Conservation (phyloP, 2,113 vertebrate species). For the Cathartes aura region DNA sequence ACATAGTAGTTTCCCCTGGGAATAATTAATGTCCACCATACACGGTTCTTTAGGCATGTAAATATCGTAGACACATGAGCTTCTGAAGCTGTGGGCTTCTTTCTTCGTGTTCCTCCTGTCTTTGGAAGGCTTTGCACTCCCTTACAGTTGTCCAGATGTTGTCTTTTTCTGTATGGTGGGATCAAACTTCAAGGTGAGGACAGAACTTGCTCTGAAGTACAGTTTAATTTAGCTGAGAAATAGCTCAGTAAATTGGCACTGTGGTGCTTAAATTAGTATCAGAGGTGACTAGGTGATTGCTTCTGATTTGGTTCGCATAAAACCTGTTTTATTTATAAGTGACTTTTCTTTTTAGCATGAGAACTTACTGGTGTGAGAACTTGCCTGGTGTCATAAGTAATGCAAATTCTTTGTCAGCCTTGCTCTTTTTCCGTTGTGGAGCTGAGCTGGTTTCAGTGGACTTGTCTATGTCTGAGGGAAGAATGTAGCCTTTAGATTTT, state of each 20-base stretch:
- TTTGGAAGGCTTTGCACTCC: not conserved
- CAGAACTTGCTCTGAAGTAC: not conserved
- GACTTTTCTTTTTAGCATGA: not conserved
- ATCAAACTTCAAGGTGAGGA: not conserved
- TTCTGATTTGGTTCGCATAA: not conserved
- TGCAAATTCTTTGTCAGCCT: not conserved
- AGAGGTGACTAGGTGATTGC: not conserved
- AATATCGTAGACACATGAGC: not conserved
- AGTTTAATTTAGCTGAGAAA: not conserved
- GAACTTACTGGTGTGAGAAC: not conserved
- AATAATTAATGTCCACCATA: not conserved
- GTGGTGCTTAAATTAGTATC: not conserved
- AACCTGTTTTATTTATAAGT: not conserved
- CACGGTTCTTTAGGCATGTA: not conserved
- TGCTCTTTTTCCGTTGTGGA: not conserved
- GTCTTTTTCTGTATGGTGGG: not conserved
- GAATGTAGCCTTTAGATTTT: not conserved
- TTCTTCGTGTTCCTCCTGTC: not conserved
- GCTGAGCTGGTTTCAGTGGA: not conserved
- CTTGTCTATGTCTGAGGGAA: not conserved
- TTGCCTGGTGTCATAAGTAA: not conserved
- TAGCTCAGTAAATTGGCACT: not conserved
- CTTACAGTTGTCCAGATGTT: not conserved
- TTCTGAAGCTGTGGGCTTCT: not conserved
- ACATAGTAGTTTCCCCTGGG: not conserved